A percentile compares a stretch with the other conserved stretches of the same genome.
Conservation (phyloP, 1,140 invertebrate species). For the silkworm (Bombyx mori) region DNA sequence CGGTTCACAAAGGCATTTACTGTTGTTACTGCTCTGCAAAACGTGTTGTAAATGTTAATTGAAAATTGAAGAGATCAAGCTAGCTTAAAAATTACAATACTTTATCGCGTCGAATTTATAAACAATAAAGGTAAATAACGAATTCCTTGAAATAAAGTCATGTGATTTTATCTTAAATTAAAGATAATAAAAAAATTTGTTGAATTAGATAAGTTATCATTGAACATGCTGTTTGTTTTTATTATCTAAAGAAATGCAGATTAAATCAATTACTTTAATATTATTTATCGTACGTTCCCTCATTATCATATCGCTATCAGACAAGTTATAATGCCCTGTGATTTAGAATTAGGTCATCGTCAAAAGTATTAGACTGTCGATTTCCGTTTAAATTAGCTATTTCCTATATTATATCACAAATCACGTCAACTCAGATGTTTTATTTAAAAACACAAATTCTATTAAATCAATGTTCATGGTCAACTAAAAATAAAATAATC, state of each 20-base stretch:
- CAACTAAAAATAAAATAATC: no score
- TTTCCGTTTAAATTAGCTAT: no score
- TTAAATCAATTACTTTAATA: slow-evolving; percentile 22
- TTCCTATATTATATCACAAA: no score
- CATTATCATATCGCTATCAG: slow-evolving; percentile 12
- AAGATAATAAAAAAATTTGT: slow-evolving; percentile 9
- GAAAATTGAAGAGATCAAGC: not conserved
- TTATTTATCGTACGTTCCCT: slow-evolving; percentile 20
- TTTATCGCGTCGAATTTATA: not conserved
- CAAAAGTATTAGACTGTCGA: no score
- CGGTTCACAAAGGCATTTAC: not conserved
- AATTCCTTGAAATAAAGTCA: slow-evolving; percentile 7
- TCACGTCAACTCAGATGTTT: no score
- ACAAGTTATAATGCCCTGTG: slow-evolving; percentile 19
- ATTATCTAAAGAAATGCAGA: slow-evolving; percentile 20
- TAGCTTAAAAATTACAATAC: not conserved
- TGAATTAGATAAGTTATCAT: slow-evolving; percentile 7
- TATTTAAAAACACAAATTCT: no score
- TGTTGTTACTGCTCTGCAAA: not conserved
- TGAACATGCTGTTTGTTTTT: slow-evolving; percentile 14
- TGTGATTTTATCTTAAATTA: slow-evolving; percentile 12
- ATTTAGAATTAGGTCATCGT: slow-evolving; percentile 27
- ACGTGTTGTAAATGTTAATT: no score
- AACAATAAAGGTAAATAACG: not conserved
- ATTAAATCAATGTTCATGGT: no score